Percentiles rank a stretch among this genome's conserved stretches.
Evolutionary conservation across 2,888 invertebrate species (phyloP).

Genomic region (Drosophila neotestacea): DNA sequence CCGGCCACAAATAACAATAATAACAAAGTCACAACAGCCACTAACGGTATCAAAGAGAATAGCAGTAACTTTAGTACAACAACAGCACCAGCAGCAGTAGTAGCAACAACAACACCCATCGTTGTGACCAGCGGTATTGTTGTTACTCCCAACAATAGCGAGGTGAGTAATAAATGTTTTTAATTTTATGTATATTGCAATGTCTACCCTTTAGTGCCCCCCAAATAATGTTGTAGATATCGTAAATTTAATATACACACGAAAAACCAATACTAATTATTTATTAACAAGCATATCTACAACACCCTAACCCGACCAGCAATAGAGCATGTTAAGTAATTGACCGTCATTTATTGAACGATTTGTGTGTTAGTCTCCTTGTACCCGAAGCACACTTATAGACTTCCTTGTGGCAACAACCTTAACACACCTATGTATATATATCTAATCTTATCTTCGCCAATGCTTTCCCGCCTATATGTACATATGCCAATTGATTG

Average conservation of each 20-base stretch:
- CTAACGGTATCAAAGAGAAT: slow-evolving; percentile 85
- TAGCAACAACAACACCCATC: slow-evolving; percentile 70
- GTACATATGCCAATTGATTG: slow-evolving; percentile 44
- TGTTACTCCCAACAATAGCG: slow-evolving; percentile 65
- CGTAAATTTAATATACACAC: not conserved
- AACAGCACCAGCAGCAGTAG: slow-evolving; percentile 60
- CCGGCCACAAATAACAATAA: slow-evolving; percentile 71
- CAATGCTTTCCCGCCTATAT: slow-evolving; percentile 38
- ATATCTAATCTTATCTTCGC: slow-evolving; percentile 72
- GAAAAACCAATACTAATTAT: not conserved
- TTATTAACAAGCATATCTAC: slow-evolving; percentile 1
- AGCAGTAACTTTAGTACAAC: slow-evolving; percentile 83
- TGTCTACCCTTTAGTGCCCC: slow-evolving; percentile 12
- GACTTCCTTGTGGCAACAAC: slow-evolving; percentile 40
- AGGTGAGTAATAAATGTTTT: slow-evolving; percentile 68
- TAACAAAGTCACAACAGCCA: slow-evolving; percentile 74
- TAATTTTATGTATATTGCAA: slow-evolving; percentile 9
- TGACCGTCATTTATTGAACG: slow-evolving; percentile 36
- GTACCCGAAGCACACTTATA: slow-evolving; percentile 19
- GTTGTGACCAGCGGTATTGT: slow-evolving; percentile 74
- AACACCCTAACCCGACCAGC: slow-evolving; percentile 2
- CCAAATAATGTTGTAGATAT: slow-evolving; percentile 1
- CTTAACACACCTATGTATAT: slow-evolving; percentile 48
- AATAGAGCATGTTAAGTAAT: slow-evolving; percentile 46
- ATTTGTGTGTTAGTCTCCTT: slow-evolving; percentile 39